Evolutionary conservation across 2,888 invertebrate genomes (phyloP).

Genomic region (Cyaniris semiargus): DNA sequence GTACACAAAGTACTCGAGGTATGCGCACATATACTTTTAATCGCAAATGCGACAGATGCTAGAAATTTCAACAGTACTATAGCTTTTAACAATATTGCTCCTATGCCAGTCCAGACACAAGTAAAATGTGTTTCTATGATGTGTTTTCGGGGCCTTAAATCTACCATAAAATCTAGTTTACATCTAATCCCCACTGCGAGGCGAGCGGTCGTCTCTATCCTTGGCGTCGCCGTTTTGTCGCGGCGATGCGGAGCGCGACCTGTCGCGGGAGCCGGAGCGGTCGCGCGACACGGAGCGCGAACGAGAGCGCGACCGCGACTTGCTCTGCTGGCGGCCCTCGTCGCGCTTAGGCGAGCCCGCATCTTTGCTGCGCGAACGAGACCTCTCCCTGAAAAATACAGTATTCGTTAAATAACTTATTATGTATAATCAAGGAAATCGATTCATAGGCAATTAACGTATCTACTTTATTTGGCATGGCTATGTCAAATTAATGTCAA

Average conservation of each 20-base stretch:
- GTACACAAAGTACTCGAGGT: neutral
- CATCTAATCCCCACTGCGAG: conserved; percentile 68
- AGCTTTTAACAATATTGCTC: neutral
- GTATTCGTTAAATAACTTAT: neutral
- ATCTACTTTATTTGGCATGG: too few relatives aligned
- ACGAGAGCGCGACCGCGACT: conserved; percentile 60
- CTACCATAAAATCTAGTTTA: neutral
- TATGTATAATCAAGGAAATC: neutral
- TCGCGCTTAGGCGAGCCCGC: conserved; percentile 68
- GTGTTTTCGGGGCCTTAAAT: conserved; percentile 15
- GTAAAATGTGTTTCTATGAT: neutral
- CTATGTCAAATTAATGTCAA: too few relatives aligned
- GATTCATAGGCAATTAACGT: neutral
- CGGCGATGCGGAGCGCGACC: conserved; percentile 60
- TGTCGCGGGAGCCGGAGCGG: conserved; percentile 58
- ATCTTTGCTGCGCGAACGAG: conserved; percentile 85
- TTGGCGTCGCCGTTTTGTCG: conserved; percentile 65
- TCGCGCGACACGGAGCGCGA: conserved; percentile 56
- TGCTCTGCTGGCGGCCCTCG: conserved; percentile 64
- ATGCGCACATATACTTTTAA: neutral
- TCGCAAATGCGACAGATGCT: neutral
- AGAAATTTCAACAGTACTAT: neutral
- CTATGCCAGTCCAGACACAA: neutral
- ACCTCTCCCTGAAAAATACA: conserved; percentile 78
- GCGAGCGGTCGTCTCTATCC: conserved; percentile 65